Evolutionary conservation across 37 sponge, comb jelly and placozoan genomes (phyloP).

Genomic region (Dysidea cf. avara): DNA sequence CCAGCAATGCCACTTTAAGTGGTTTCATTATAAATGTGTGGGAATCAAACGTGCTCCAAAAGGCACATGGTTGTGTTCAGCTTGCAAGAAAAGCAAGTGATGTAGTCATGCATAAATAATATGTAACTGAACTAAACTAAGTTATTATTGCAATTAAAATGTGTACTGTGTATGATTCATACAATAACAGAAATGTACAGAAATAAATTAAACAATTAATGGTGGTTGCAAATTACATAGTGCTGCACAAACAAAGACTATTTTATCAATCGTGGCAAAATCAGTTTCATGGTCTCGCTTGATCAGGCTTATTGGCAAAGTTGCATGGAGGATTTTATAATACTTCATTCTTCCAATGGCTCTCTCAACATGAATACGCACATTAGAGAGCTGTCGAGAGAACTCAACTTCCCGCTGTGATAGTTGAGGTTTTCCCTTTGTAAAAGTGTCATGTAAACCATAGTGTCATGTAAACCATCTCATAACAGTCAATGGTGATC

Average conservation of each 20-base stretch:
- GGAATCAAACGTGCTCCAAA: conserved; percentile 17
- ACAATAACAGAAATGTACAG: no score
- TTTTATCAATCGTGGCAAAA: conserved; percentile 29
- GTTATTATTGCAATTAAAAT: neutral
- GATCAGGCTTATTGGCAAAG: conserved; percentile 33
- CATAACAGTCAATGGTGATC: conserved; percentile 42
- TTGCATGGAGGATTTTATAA: conserved; percentile 33
- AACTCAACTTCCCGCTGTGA: conserved; percentile 33
- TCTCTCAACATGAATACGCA: conserved; percentile 27
- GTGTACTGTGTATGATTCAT: no score
- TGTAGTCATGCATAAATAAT: no score
- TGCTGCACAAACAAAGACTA: conserved; percentile 23
- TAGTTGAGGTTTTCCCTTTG: conserved; percentile 38
- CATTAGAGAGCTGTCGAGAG: conserved; percentile 13
- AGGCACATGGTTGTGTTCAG: conserved; percentile 14
- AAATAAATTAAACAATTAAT: no score
- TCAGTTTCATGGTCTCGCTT: conserved; percentile 18
- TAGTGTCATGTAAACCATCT: conserved; percentile 19
- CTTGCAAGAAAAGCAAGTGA: no score
- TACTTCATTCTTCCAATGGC: conserved; percentile 49
- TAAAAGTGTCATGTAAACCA: conserved; percentile 34
- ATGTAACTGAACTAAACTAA: neutral
- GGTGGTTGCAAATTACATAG: conserved; percentile 17
- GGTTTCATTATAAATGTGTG: conserved; percentile 31
- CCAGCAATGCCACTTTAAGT: neutral